Conservation (phyloP, 2,888 invertebrate genomes). For the Mechanitis messenoides region DNA sequence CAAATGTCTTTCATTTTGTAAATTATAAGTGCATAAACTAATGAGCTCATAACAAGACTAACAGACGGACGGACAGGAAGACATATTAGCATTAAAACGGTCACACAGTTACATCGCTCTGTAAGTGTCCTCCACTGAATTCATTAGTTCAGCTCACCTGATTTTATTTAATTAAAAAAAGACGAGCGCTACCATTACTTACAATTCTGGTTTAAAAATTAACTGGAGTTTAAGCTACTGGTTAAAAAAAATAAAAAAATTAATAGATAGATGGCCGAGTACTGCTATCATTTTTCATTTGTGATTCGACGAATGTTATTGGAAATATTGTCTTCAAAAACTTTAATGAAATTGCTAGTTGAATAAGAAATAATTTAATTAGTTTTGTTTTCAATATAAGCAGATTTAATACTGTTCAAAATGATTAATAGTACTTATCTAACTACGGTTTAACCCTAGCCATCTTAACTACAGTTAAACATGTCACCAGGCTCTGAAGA, state of each 20-base stretch:
- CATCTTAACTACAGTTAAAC: slow-evolving; percentile 14
- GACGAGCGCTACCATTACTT: slow-evolving; percentile 14
- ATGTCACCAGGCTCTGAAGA: slow-evolving; percentile 27
- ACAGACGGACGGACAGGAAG: slow-evolving; percentile 35
- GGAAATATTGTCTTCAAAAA: too few species aligned
- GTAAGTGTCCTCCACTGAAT: slow-evolving; percentile 70
- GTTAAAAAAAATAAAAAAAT: too few species aligned
- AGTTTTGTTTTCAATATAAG: too few species aligned
- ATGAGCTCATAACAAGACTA: slow-evolving; percentile 26
- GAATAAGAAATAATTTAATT: too few species aligned
- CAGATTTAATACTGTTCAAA: too few species aligned
- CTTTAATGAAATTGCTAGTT: too few species aligned
- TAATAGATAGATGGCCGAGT: too few species aligned
- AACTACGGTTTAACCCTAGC: slow-evolving; percentile 22
- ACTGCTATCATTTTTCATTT: too few species aligned
- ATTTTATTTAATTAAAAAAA: slow-evolving; percentile 71
- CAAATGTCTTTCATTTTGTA: background rate
- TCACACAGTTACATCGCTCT: slow-evolving; percentile 67
- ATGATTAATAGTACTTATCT: background rate
- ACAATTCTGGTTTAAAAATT: slow-evolving; percentile 8
- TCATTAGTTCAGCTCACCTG: slow-evolving; percentile 76
- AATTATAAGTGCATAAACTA: slow-evolving; percentile 3
- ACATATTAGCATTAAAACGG: slow-evolving; percentile 66
- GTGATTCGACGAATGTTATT: background rate
- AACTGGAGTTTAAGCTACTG: too few species aligned